Evolutionary conservation across 2,113 vertebrate genomes (phyloP).

Genomic region (Murina feae): DNA sequence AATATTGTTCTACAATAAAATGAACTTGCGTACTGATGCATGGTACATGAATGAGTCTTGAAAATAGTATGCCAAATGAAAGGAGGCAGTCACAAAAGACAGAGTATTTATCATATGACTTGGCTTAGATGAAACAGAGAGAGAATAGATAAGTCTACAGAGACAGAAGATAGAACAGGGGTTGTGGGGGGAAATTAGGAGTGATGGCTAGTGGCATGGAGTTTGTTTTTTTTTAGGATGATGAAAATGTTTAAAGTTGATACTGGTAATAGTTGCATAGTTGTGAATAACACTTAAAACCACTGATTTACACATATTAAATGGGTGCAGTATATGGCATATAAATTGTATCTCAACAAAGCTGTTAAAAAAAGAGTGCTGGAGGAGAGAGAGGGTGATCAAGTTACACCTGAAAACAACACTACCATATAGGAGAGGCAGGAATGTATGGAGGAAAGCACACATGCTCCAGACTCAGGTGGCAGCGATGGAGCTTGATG

Average conservation of each 20-base stretch:
- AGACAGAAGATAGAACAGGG: neutral
- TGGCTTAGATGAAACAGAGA: neutral
- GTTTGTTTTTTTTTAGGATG: neutral
- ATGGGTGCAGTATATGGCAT: neutral
- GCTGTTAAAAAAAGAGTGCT: neutral
- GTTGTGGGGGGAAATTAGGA: neutral
- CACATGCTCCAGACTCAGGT: neutral
- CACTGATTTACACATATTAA: neutral
- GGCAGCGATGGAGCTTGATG: neutral
- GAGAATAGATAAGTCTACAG: neutral
- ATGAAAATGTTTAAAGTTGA: conserved; percentile 8
- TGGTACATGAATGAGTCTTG: neutral
- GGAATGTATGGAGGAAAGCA: neutral
- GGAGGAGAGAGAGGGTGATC: neutral
- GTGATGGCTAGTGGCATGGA: neutral
- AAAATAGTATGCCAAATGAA: neutral
- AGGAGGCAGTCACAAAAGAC: neutral
- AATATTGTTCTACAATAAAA: neutral
- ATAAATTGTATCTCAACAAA: neutral
- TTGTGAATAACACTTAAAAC: neutral
- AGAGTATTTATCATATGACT: neutral
- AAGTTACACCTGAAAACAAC: neutral
- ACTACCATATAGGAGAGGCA: neutral
- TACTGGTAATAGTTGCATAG: neutral
- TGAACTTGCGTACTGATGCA: neutral